These are phyloP conservation scores for Rutilus rutilus DNA, from an alignment of 2,113 vertebrate species.

Conservation along the genomic window DNA sequence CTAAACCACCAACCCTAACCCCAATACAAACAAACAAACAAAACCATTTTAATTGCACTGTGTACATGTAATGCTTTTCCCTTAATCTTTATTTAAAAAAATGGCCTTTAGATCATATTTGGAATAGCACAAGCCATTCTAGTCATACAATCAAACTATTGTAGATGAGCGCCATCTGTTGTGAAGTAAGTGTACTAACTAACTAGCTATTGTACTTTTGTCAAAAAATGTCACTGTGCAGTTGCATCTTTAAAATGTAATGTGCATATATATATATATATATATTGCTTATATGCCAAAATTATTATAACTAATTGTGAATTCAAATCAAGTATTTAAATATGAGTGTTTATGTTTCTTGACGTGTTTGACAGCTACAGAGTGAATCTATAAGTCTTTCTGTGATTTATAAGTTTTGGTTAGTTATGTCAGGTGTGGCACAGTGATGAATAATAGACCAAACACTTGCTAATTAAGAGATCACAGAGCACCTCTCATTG, in stretches of 20 bases:
- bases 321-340: background rate
- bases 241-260: background rate
- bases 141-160: background rate
- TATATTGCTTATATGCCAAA: background rate
- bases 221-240: background rate
- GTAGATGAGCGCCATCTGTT: slow-evolving; percentile 26
- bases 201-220: background rate
- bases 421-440: background rate
- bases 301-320: background rate
- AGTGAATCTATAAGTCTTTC: background rate
- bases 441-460: background rate
- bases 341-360: background rate
- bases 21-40: background rate
- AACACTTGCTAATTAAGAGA: background rate
- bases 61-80: too few relatives aligned
- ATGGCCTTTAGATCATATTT: background rate
- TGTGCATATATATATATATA: background rate
- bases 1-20: background rate
- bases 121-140: background rate
- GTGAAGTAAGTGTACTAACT: background rate
- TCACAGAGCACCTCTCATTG: background rate
- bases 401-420: background rate
- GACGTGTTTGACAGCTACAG: background rate
- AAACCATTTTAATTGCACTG: too few relatives aligned
- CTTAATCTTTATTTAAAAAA: background rate